Base-by-base conservation (phyloP, 1,140 invertebrate species). In the Brachionus calyciflorus region DNA sequence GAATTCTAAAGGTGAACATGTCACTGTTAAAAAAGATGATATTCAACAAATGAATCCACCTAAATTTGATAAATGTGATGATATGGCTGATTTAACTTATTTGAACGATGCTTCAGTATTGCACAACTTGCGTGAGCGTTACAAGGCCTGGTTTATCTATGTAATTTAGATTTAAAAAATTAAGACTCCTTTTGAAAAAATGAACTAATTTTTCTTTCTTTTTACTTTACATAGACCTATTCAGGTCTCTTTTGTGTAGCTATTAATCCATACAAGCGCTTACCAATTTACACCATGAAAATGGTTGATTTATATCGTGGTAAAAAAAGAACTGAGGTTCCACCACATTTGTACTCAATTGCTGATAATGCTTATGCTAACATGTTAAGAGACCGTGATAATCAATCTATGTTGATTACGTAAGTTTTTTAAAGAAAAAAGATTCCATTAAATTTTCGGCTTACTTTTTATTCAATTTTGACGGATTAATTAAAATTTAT, bases 61-160 rank as follows among this genome's bases (percentile, higher is more conserved):
- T 84, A 99, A 99, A 89, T 99, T 94, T 88, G 94, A 98, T 88
- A 98, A 97, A 91, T 90, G 89, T 87, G 96, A 98, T 88, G 95
- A 99, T 89, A 98, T 98, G 94, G 98, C 96, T 80, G 98, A 97
- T 88, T 91, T 99, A 91, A 99, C 96, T 85, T 98, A 98, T 88
- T 90, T 99, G 85, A 99, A 99, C 88, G 96, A 99, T 87, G 96
- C 96, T 87, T 94, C 94, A 84, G 95, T 99, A 81, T 90, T 99
- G 85, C 91, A 97, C 90, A 98, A 98, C 88, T 90, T 99, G 88
- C 95, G 94, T 88, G 90, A 93, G 88, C 90, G 96, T 90, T 99
- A 99, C 89, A 91, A 91, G 88, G 89, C 90, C 88, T 92, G 95
- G 86, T 91, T 98, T 82, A 99, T 99, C 87, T 98, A 99, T 89